These are phyloP conservation scores for Eurosta solidaginis DNA, from an alignment of 1,140 invertebrate genomes.

Conservation along the genomic window DNA sequence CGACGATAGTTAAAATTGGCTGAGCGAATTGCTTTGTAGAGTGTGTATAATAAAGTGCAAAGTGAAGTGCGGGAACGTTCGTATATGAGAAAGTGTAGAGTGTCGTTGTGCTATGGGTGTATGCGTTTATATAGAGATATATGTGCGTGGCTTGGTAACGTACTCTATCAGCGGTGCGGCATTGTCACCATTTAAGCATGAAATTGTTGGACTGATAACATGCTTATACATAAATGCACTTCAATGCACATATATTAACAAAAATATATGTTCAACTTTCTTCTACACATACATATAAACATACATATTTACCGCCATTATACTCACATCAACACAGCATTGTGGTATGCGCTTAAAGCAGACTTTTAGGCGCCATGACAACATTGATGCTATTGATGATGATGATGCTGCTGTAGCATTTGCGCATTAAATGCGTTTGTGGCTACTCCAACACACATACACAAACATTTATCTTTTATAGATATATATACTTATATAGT, in stretches of 20 bases:
- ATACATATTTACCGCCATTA: not conserved
- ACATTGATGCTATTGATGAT: not conserved
- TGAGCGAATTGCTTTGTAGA: slow-evolving; percentile 5
- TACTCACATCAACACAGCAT: not conserved
- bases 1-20: not conserved
- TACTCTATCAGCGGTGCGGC: slow-evolving; percentile 12
- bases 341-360: slow-evolving; percentile 10
- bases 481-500: too few relatives aligned
- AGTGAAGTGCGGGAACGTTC: too few relatives aligned
- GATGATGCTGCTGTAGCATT: not conserved
- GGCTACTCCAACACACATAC: too few relatives aligned
- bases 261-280: too few relatives aligned
- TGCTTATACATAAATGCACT: not conserved
- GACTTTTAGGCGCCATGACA: slow-evolving; percentile 17
- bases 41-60: too few relatives aligned
- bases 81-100: not conserved
- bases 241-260: not conserved
- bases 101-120: not conserved
- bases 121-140: not conserved
- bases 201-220: slow-evolving; percentile 23
- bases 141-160: not conserved
- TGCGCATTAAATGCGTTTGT: slow-evolving; percentile 18
- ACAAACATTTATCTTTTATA: too few relatives aligned
- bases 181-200: slow-evolving; percentile 20
- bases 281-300: not conserved